A percentile compares a stretch with the other conserved stretches of the same genome.
These are phyloP conservation scores for Calycopis cecrops DNA, from an alignment of 1,140 invertebrate genomes.

Conservation along the genomic window DNA sequence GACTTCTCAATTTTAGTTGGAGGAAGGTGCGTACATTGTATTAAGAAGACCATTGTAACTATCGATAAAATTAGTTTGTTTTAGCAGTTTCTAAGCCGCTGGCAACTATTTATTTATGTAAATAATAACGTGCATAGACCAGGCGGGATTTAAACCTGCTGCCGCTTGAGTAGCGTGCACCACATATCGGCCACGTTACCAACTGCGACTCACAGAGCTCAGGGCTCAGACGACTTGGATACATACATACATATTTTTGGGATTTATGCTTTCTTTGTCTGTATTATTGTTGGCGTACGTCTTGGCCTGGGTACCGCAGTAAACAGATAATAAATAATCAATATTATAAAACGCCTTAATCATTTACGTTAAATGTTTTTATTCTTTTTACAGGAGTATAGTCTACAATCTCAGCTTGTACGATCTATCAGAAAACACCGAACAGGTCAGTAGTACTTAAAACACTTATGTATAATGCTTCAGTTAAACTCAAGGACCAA, in stretches of 20 bases:
- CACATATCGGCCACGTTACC: too few species aligned
- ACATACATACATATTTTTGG: too few species aligned
- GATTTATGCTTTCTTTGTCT: too few species aligned
- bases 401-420: constrained; percentile 68
- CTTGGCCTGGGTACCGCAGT: too few species aligned
- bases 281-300: too few species aligned
- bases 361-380: background rate
- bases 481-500: constrained; percentile 3
- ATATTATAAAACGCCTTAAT: too few species aligned
- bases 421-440: constrained; percentile 64
- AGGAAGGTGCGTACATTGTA: constrained; percentile 51
- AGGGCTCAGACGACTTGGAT: too few species aligned
- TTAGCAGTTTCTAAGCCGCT: background rate
- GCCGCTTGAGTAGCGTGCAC: too few species aligned
- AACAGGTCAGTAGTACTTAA: constrained; percentile 51
- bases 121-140: background rate
- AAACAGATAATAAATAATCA: too few species aligned
- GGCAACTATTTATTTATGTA: background rate
- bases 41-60: background rate
- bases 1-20: constrained; percentile 70
- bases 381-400: constrained; percentile 52
- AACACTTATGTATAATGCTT: background rate
- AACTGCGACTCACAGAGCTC: too few species aligned
- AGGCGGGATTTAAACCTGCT: too few species aligned
- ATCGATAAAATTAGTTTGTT: background rate